These are phyloP conservation scores for Enteromius anoplus DNA, from an alignment of 2,797 vertebrate species.

Conservation along the genomic window DNA sequence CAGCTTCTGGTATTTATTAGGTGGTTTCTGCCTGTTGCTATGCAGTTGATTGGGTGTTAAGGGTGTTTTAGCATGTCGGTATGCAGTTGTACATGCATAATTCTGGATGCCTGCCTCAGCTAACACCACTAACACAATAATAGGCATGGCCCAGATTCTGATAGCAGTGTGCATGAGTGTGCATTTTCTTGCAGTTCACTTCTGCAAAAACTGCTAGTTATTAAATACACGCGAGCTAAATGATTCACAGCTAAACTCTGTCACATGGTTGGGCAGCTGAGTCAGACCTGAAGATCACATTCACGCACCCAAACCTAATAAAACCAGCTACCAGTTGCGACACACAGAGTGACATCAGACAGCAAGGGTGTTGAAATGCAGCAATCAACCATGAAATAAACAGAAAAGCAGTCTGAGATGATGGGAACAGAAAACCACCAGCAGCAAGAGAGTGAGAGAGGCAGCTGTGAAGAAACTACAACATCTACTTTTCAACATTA, in stretches of 20 bases:
- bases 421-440: background rate
- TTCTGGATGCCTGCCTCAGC: background rate
- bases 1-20: background rate
- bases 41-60: background rate
- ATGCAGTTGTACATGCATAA: background rate
- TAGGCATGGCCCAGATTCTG: constrained; percentile 7
- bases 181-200: background rate
- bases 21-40: background rate
- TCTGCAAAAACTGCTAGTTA: constrained; percentile 9
- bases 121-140: background rate
- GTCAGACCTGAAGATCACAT: constrained; percentile 28
- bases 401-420: background rate
- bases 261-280: constrained; percentile 30
- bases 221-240: background rate
- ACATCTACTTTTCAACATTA: background rate
- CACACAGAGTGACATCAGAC: background rate
- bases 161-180: background rate
- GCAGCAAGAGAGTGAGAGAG: background rate
- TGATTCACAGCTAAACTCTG: background rate
- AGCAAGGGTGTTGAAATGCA: background rate
- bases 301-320: constrained; percentile 12
- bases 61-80: background rate
- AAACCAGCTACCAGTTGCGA: constrained; percentile 14
- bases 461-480: constrained; percentile 17
- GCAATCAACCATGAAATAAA: background rate